Conservation (phyloP, 2,113 vertebrate species). For the Poecilia latipinna region DNA sequence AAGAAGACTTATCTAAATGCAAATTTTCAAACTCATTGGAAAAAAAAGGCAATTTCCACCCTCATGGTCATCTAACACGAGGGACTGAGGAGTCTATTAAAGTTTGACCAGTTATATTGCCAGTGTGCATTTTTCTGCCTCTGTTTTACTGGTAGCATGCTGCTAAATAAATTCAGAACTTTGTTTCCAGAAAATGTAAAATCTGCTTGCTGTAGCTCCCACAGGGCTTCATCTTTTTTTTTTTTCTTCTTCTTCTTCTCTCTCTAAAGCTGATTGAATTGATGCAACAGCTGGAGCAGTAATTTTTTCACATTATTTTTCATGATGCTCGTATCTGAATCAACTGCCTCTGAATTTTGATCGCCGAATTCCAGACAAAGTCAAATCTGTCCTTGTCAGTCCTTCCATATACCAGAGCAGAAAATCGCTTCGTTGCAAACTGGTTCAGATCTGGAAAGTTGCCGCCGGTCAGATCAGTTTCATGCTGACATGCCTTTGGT, state of each 20-base stretch:
- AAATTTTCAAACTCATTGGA: conserved; percentile 41
- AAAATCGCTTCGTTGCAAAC: conserved; percentile 46
- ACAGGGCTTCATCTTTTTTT: neutral
- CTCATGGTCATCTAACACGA: neutral
- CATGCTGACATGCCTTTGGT: conserved; percentile 61
- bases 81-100: conserved; percentile 6
- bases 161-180: conserved; percentile 5
- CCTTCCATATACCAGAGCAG: conserved; percentile 6
- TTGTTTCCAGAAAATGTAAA: conserved; percentile 3
- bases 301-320: conserved; percentile 7
- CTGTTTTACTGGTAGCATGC: neutral
- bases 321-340: conserved; percentile 25
- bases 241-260: too few relatives aligned
- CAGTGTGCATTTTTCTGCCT: conserved; percentile 5
- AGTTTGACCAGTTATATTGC: conserved; percentile 8
- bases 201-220: neutral
- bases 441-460: conserved; percentile 34
- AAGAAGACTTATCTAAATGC: conserved; percentile 53
- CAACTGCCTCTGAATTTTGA: conserved; percentile 11
- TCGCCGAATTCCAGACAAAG: conserved; percentile 26
- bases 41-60: conserved; percentile 7
- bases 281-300: conserved; percentile 28
- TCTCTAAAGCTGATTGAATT: conserved; percentile 20
- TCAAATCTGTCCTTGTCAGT: conserved; percentile 13
- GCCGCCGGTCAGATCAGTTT: conserved; percentile 44